These are phyloP conservation scores for Takifugu ocellatus DNA, from an alignment of 2,797 vertebrate genomes.

Conservation along the genomic window DNA sequence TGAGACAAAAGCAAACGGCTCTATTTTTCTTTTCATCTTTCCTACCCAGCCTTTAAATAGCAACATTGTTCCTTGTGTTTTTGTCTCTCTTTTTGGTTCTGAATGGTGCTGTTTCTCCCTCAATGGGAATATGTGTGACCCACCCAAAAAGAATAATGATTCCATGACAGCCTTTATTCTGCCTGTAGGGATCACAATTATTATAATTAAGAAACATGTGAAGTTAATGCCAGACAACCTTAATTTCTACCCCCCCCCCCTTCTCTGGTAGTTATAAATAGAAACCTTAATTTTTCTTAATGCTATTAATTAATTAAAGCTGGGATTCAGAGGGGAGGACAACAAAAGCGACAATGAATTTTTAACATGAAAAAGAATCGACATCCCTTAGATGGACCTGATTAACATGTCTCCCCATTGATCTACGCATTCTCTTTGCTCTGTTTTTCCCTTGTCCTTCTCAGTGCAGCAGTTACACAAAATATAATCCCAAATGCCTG, in stretches of 20 bases:
- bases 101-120: conserved; percentile 33
- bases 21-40: conserved; percentile 35
- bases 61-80: conserved; percentile 38
- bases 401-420: conserved; percentile 58
- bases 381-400: conserved; percentile 44
- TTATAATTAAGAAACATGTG: conserved; percentile 28
- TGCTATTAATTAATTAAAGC: conserved; percentile 55
- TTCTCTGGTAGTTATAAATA: conserved; percentile 44
- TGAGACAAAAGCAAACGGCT: conserved; percentile 34
- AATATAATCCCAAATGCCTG: conserved; percentile 35
- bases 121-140: conserved; percentile 24
- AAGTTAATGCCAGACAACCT: conserved; percentile 15
- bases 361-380: conserved; percentile 57
- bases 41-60: conserved; percentile 45
- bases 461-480: conserved; percentile 27
- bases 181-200: conserved; percentile 30
- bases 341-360: conserved; percentile 54
- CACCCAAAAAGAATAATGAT: conserved; percentile 41
- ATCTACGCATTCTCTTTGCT: conserved; percentile 66
- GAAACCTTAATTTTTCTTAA: conserved; percentile 55
- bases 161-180: conserved; percentile 35
- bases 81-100: conserved; percentile 32
- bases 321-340: conserved; percentile 37
- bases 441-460: conserved; percentile 19
- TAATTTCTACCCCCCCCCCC: conserved; percentile 13